Evolutionary conservation across 2,113 vertebrate species (phyloP).

Genomic region (Thinocorus orbignyianus): DNA sequence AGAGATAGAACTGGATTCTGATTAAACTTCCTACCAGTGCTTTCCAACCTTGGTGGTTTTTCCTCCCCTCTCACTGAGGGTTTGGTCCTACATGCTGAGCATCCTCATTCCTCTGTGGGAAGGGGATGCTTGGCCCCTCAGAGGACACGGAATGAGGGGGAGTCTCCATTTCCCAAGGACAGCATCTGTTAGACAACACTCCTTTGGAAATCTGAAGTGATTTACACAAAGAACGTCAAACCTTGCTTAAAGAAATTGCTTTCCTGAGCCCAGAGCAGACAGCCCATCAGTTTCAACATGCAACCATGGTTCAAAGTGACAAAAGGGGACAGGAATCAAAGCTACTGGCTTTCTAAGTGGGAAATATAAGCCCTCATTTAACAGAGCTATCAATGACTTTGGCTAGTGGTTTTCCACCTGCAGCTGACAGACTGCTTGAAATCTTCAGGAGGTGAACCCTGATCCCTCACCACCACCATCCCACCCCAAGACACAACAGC

Average conservation of each 20-base stretch:
- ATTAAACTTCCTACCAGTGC: neutral
- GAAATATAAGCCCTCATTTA: neutral
- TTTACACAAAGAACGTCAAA: neutral
- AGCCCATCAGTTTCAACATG: neutral
- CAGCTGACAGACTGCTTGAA: neutral
- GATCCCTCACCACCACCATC: neutral
- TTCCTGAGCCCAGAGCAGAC: neutral
- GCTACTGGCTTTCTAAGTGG: neutral
- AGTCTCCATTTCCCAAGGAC: neutral
- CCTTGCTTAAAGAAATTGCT: neutral
- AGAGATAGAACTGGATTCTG: neutral
- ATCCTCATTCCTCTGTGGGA: neutral
- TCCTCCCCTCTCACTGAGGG: neutral
- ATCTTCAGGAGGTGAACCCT: neutral
- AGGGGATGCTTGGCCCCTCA: neutral
- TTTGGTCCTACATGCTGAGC: neutral
- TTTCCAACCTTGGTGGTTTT: neutral
- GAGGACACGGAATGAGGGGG: neutral
- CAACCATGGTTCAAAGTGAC: neutral
- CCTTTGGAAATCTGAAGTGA: neutral
- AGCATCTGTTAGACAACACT: neutral
- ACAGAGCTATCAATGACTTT: neutral
- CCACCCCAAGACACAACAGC: neutral
- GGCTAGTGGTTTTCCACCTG: neutral
- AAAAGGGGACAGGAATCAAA: neutral